Conservation (phyloP, 2,888 invertebrate genomes). For the Mactromeris polynyma region DNA sequence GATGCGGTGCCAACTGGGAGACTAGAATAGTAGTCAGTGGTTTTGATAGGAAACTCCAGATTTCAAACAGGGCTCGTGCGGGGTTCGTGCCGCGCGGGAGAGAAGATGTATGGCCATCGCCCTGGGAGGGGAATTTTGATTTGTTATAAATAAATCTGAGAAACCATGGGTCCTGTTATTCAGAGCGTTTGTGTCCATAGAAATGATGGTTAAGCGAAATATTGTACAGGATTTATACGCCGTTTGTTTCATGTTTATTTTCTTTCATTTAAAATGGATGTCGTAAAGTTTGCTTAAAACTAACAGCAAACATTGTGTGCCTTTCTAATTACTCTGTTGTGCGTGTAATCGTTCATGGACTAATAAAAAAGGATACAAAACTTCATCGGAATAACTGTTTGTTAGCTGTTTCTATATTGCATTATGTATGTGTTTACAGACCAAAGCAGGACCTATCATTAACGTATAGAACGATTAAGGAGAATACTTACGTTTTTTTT, state of each 20-base stretch:
- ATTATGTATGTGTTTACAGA: background rate
- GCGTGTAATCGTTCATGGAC: background rate
- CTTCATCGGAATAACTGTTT: background rate
- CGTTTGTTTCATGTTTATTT: background rate
- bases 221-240: conserved; percentile 2
- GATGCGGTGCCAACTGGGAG: conserved; percentile 29
- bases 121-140: conserved; percentile 51
- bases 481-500: background rate
- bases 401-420: background rate
- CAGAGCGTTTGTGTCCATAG: conserved; percentile 32
- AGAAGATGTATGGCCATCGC: conserved; percentile 46
- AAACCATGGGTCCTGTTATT: conserved; percentile 49
- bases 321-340: background rate
- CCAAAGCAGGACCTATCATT: background rate
- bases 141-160: conserved; percentile 62
- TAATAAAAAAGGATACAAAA: background rate
- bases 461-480: background rate
- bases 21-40: conserved; percentile 36
- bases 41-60: conserved; percentile 41
- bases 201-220: conserved; percentile 17
- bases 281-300: background rate
- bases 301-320: background rate
- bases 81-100: conserved; percentile 48
- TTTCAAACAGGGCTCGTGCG: conserved; percentile 58
- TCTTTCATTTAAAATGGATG: conserved; percentile 10